Evolutionary conservation across 2,113 vertebrate genomes (phyloP).

Genomic region (Myotis davidii): DNA sequence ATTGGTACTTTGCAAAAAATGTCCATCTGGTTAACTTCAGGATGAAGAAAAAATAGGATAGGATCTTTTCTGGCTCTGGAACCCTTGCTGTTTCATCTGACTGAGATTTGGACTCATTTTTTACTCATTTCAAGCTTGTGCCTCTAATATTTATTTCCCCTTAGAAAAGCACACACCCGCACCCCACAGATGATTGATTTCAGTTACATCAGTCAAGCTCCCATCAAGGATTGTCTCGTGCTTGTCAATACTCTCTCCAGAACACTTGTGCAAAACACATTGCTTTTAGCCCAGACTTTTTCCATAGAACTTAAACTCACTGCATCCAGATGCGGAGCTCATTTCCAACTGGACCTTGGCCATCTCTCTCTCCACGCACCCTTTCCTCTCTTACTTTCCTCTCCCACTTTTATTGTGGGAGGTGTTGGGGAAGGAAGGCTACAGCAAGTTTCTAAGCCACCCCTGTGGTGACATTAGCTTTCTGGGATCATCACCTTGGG

Average conservation of each 20-base stretch:
- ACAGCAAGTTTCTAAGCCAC: background rate
- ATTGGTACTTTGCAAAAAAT: background rate
- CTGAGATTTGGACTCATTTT: slow-evolving; percentile 19
- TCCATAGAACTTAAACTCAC: background rate
- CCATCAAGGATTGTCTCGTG: background rate
- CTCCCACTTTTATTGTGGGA: background rate
- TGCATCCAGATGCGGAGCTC: background rate
- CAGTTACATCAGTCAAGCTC: background rate
- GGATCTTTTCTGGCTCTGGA: background rate
- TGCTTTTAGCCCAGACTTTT: background rate
- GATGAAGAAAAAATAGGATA: slow-evolving; percentile 6
- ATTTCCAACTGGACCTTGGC: background rate
- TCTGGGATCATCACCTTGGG: background rate
- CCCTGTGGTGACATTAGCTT: background rate
- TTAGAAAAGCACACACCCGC: background rate
- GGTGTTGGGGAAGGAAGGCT: background rate
- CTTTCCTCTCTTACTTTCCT: background rate
- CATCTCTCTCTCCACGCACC: background rate
- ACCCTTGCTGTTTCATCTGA: background rate
- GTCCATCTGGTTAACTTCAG: slow-evolving; percentile 63
- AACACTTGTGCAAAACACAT: slow-evolving; percentile 1
- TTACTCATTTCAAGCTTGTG: slow-evolving; percentile 14
- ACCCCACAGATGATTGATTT: background rate
- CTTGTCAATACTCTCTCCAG: background rate
- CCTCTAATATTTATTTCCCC: background rate